Base-by-base conservation (phyloP, 2,888 invertebrate species). In the Cynaeus angustus region DNA sequence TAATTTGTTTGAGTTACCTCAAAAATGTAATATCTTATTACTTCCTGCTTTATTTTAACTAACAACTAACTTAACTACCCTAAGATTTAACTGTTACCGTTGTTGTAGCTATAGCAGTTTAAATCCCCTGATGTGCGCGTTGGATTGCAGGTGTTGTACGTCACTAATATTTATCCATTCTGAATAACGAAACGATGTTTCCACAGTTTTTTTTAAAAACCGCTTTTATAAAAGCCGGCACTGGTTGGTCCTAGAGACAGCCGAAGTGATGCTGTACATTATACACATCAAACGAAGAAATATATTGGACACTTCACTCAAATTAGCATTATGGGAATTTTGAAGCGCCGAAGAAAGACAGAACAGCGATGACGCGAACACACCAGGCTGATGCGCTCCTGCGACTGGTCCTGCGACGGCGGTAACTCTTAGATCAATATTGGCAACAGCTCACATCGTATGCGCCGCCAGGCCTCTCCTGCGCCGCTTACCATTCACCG, bases 391-490 rank as follows among this genome's bases (percentile, higher is more conserved):
- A 74, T 78, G 80, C 80, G 77, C 73, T 82, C 81, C 82, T 82
- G 80, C 80, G 81, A 82, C 82, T 82, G 80, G 81, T 81, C 80
- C 82, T 79, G 75, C 77, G 77, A 65, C 69, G 70, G 50, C 68
- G 75, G 73, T 71, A 72, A 75, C 79, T 77, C 76, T 78, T 77
- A 79, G 83, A 83, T 83, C 83, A 82, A 83, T 83, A 83, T 83
- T 79, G 83, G 83, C 80, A 80, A 78, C 78, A 75, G 77, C 76
- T 70, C 70, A 50, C 50, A 33, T 45, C 56, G 68, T 75, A 77
- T 71, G 72, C 72, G 72, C 70, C 71, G 68, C 56, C 41, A 45
- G 68, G 68, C 55, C 66, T 66, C 71, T 58, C 61, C 66, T 59
- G 65, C 72, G 68, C 68, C 50, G 21, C 38, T 43, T 28, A 43